Conservation (phyloP, 23 tunicate species). For the Styela clava region DNA sequence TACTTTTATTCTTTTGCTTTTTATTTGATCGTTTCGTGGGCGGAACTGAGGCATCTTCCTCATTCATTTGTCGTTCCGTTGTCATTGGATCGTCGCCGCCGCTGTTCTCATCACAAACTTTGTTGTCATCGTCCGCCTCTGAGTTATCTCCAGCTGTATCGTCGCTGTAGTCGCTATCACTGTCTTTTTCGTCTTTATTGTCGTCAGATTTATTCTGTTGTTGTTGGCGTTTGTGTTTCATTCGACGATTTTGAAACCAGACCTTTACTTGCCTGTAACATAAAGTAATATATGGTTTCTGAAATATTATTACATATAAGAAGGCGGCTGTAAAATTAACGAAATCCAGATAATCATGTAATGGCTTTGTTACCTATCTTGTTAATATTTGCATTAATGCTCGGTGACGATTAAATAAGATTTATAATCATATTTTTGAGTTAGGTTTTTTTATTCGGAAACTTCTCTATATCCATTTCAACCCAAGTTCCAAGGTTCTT, state of each 20-base stretch:
- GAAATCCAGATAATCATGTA: too few species aligned
- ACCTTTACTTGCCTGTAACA: conserved; percentile 87
- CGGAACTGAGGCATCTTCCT: not conserved
- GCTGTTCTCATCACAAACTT: not conserved
- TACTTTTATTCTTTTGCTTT: not conserved
- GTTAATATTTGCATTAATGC: too few species aligned
- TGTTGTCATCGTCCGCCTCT: conserved; percentile 15
- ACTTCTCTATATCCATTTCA: too few species aligned
- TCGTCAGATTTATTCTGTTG: conserved; percentile 42
- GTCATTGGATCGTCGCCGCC: not conserved
- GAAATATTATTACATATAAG: not conserved
- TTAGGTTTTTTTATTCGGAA: too few species aligned
- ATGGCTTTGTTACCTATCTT: too few species aligned
- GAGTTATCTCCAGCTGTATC: conserved; percentile 14
- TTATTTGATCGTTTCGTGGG: not conserved
- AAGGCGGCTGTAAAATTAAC: too few species aligned
- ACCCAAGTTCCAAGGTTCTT: too few species aligned
- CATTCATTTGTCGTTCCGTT: not conserved
- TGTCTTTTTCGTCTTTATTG: conserved; percentile 34
- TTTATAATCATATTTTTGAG: too few species aligned
- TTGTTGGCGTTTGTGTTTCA: conserved; percentile 86
- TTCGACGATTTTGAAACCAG: conserved; percentile 84
- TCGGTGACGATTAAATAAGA: too few species aligned
- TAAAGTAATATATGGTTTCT: not conserved
- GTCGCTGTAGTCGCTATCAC: conserved; percentile 14